Percentiles rank a stretch among this genome's conserved stretches.
Evolutionary conservation across 2,888 invertebrate genomes (phyloP).

Genomic region (Pseudococcus viburni): DNA sequence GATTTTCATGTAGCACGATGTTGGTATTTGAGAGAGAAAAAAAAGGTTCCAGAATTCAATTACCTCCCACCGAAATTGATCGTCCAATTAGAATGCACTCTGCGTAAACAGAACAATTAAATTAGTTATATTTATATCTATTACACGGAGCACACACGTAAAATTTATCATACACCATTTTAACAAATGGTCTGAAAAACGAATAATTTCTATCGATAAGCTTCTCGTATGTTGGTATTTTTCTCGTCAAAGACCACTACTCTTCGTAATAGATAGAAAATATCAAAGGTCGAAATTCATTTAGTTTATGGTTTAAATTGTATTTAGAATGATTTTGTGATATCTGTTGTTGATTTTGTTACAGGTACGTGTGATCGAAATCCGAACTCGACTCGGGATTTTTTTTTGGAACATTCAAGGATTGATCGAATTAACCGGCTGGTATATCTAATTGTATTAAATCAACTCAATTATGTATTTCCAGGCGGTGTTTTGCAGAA

Average conservation of each 20-base stretch:
- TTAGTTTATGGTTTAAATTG: not conserved
- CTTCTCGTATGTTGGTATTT: not conserved
- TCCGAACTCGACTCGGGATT: not conserved
- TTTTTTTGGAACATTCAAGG: not conserved
- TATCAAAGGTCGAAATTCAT: constrained; percentile 47
- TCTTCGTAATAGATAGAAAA: constrained; percentile 7
- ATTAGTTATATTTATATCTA: not conserved
- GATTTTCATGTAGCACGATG: not conserved
- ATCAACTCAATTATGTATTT: constrained; percentile 64
- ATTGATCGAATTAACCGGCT: not conserved
- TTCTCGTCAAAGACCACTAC: constrained; percentile 4
- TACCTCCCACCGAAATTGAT: constrained; percentile 36
- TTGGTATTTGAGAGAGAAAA: not conserved
- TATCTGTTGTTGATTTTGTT: not conserved
- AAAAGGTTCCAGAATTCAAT: constrained; percentile 51
- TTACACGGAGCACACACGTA: not conserved
- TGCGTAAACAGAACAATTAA: constrained; percentile 45
- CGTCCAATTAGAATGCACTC: constrained; percentile 28
- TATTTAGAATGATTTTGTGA: not conserved
- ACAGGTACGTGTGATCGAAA: not conserved
- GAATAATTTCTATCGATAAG: constrained; percentile 28
- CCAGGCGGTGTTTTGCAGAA: constrained; percentile 59
- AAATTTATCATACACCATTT: constrained; percentile 11
- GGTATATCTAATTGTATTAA: constrained; percentile 40
- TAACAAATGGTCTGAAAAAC: constrained; percentile 5